Evolutionary conservation across 2,797 vertebrate genomes (phyloP).

Genomic region (Lateolabrax maculatus): DNA sequence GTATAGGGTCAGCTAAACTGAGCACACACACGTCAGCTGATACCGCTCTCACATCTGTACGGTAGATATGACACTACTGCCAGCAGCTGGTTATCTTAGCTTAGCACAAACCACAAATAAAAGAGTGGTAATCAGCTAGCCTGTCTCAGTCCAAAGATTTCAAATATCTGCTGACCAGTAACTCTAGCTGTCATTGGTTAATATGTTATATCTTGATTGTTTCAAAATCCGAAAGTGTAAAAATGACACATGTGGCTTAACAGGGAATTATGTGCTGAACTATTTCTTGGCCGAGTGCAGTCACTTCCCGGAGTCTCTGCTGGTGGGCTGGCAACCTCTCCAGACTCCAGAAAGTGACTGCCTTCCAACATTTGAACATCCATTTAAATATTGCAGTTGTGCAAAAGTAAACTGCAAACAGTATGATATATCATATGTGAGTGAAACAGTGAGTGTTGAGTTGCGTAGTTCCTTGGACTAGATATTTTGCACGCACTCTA

Average conservation of each 20-base stretch:
- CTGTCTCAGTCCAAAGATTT: not conserved
- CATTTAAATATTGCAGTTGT: slow-evolving; percentile 5
- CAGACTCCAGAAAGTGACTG: not conserved
- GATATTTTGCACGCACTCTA: not conserved
- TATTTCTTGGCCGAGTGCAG: not conserved
- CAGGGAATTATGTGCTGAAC: too few species aligned
- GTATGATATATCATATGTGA: not conserved
- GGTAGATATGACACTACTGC: not conserved
- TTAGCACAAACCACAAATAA: not conserved
- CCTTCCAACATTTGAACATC: not conserved
- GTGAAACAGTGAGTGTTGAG: too few species aligned
- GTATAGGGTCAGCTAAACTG: too few species aligned
- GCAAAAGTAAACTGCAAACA: slow-evolving; percentile 6
- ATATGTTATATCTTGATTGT: not conserved
- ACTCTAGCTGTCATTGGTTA: not conserved
- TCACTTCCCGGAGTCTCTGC: not conserved
- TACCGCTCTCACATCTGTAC: not conserved
- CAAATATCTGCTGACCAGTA: not conserved
- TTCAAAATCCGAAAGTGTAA: not conserved
- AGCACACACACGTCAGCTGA: too few species aligned
- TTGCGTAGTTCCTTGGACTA: not conserved
- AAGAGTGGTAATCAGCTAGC: not conserved
- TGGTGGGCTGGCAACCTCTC: not conserved
- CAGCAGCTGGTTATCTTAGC: not conserved
- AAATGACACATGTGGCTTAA: not conserved